These are phyloP conservation scores for Siniperca scherzeri DNA, from an alignment of 2,797 vertebrate species.

Conservation along the genomic window DNA sequence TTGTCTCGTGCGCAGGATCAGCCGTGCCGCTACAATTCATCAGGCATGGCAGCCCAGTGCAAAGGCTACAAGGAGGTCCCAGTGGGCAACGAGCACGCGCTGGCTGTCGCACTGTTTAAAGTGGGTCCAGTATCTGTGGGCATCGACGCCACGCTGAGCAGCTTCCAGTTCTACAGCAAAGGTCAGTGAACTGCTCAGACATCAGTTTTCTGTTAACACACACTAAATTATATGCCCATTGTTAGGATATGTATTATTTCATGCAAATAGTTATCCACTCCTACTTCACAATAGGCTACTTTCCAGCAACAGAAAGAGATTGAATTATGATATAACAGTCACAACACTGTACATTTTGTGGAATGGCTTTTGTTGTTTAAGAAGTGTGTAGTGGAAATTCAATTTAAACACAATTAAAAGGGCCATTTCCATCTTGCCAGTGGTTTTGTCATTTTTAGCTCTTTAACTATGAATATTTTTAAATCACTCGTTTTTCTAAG, in stretches of 20 bases:
- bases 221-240: too few species aligned
- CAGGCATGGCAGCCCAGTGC: constrained; percentile 89
- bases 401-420: too few species aligned
- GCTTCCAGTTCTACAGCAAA: constrained; percentile 93
- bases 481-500: background rate
- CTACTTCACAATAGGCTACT: background rate
- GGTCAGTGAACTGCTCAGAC: constrained; percentile 80
- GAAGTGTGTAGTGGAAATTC: too few species aligned
- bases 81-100: constrained; percentile 86
- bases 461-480: background rate
- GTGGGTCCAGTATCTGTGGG: constrained; percentile 91
- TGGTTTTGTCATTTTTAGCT: background rate
- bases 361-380: too few species aligned
- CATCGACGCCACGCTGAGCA: constrained; percentile 91
- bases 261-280: background rate
- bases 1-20: constrained; percentile 83
- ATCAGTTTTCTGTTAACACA: background rate
- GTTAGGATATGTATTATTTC: background rate
- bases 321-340: too few species aligned
- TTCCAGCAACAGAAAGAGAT: background rate
- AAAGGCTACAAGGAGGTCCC: constrained; percentile 90
- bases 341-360: too few species aligned
- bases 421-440: too few species aligned
- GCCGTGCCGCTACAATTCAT: constrained; percentile 90
- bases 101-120: constrained; percentile 90